A percentile compares a stretch with the other conserved stretches of the same genome.
phyloP scores from a whole-genome alignment of 2,888 invertebrate species.

The Colletes collaris region DNA sequence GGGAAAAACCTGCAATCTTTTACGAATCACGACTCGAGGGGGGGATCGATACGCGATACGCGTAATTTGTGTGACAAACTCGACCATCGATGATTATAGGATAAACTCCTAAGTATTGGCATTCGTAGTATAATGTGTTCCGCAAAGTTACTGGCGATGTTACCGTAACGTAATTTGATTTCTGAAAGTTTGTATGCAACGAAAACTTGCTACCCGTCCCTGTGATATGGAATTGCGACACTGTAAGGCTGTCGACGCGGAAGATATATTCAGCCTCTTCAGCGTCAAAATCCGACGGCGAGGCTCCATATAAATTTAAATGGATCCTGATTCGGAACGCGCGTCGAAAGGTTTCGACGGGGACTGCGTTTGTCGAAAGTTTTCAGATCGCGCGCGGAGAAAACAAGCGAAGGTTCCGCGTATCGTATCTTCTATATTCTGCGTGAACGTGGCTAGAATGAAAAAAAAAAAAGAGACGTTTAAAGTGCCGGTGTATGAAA shows the following conservation, averaged over 20 bases:
- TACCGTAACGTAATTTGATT: not conserved
- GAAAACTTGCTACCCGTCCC: slow-evolving; percentile 11
- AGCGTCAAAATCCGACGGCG: slow-evolving; percentile 20
- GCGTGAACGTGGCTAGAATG: slow-evolving; percentile 10
- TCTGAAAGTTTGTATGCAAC: slow-evolving; percentile 8
- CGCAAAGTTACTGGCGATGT: no score
- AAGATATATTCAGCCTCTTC: slow-evolving; percentile 29
- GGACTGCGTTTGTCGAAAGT: slow-evolving; percentile 1
- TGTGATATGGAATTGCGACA: not conserved
- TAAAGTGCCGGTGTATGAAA: slow-evolving; percentile 36
- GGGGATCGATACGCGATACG: no score
- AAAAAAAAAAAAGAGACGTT: slow-evolving; percentile 17
- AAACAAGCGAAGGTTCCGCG: not conserved
- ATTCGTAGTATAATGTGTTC: no score
- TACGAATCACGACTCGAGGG: no score
- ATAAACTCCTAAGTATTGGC: no score
- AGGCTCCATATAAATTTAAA: slow-evolving; percentile 42
- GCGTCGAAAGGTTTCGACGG: slow-evolving; percentile 23
- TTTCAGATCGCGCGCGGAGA: not conserved
- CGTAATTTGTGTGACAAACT: no score
- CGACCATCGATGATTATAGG: no score
- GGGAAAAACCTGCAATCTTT: no score
- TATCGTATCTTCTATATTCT: slow-evolving; percentile 13
- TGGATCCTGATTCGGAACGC: slow-evolving; percentile 29
- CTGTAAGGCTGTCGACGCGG: not conserved